Evolutionary conservation across 2,113 vertebrate genomes (phyloP), one percentile per base, ranked within the genome.

Genomic region (Helogale parvula): DNA sequence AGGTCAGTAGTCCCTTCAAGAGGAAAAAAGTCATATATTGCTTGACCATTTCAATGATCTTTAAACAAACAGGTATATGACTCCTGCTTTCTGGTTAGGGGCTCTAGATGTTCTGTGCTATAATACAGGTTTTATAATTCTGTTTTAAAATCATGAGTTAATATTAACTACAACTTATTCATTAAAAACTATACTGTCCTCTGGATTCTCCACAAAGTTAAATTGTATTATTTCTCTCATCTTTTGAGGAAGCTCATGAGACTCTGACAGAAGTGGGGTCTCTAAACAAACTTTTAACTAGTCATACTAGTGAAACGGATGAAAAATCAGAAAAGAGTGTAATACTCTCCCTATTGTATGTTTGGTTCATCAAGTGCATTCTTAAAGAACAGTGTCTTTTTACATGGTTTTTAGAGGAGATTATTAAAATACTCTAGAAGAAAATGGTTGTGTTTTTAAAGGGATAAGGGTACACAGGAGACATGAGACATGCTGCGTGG

Each of bases 271-370:
- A 88, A 35, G 29, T 7, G 84, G 33, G 21, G 11, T 74, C 14
- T 86, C 71, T 95, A 54, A 93, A 72, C 17, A 93, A 94, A 92
- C 45, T 60, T 91, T 68, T 71, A 57, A 9, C 33, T 76, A n/a
- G 5, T 41, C 33, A 86, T 68, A 74, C 17, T 84, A 45, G 38
- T 81, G 83, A 93, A 79, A 35, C 35, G 21, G 47, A 92, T 45
- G 74, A 35, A 88, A 96, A 74, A 65, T 71, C 91, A 14, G 89
- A 80, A 52, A 92, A 54, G 3, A 35, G 19, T 69, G 15, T 82
- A 93, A 63, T 80, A 60, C 21, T 57, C 35, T 69, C 79, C 19
- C 38, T 65, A 29, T 81, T 76, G 35, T 33, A 71, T 93, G 33
- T 74, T 83, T 87, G 96, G 21, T 33, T 74, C 57, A 83, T 74